Percentiles rank a stretch among this genome's conserved stretches.
These are phyloP conservation scores for Helleia helle DNA, from an alignment of 2,888 invertebrate genomes.

Conservation along the genomic window DNA sequence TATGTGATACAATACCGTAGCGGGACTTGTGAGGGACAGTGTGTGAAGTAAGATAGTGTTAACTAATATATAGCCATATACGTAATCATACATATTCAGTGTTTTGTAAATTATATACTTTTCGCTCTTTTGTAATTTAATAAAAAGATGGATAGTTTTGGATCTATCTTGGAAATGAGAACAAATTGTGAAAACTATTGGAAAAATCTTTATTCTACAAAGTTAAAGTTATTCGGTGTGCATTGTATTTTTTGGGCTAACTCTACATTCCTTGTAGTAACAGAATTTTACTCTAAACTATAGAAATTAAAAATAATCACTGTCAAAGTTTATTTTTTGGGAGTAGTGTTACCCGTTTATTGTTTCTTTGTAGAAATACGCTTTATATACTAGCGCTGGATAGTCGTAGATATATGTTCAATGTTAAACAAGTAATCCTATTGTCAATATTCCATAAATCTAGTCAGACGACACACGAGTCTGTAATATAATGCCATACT, in stretches of 20 bases:
- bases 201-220: too few relatives aligned
- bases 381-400: too few relatives aligned
- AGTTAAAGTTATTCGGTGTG: too few relatives aligned
- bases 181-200: too few relatives aligned
- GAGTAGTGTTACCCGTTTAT: not conserved
- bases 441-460: not conserved
- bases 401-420: too few relatives aligned
- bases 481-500: slow-evolving; percentile 4
- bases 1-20: slow-evolving; percentile 1
- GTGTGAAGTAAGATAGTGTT: not conserved
- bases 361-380: slow-evolving; percentile 1
- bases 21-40: not conserved
- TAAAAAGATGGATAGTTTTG: not conserved
- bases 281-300: too few relatives aligned
- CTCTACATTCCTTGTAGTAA: too few relatives aligned
- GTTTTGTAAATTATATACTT: not conserved
- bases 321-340: too few relatives aligned
- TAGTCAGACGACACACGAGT: slow-evolving; percentile 5
- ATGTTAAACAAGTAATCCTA: too few relatives aligned
- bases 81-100: not conserved
- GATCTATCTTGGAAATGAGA: too few relatives aligned
- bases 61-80: not conserved
- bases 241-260: too few relatives aligned
- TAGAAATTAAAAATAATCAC: too few relatives aligned
- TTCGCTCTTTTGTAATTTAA: not conserved